phyloP scores from a whole-genome alignment of 2,888 invertebrate genomes.

The Zygogramma bicolorata region DNA sequence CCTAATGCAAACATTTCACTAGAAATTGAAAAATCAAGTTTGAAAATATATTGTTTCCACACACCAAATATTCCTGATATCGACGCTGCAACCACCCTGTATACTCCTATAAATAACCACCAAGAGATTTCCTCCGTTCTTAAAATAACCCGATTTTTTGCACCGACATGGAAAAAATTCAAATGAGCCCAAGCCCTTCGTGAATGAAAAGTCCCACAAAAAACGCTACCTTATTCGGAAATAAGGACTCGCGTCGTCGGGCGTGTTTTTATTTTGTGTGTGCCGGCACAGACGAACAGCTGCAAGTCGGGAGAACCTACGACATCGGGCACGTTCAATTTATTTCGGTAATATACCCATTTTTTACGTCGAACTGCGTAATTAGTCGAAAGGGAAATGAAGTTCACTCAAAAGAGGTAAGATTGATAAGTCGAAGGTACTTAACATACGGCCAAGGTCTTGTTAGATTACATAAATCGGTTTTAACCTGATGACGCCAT shows the following conservation, averaged over 20 bases:
- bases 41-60: too few relatives aligned
- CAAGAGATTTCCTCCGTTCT: neutral
- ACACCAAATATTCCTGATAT: too few relatives aligned
- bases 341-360: constrained; percentile 4
- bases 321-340: constrained; percentile 9
- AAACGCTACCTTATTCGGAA: constrained; percentile 32
- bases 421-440: neutral
- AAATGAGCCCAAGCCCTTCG: constrained; percentile 18
- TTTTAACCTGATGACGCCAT: neutral
- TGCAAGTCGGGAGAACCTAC: constrained; percentile 14
- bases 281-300: constrained; percentile 19
- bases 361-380: neutral
- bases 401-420: neutral
- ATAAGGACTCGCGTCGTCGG: constrained; percentile 24
- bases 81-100: neutral
- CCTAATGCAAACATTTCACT: too few relatives aligned
- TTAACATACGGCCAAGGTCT: neutral
- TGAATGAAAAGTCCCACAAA: constrained; percentile 18
- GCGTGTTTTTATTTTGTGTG: constrained; percentile 20
- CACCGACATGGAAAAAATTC: constrained; percentile 8
- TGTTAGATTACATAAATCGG: neutral
- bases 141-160: constrained; percentile 2
- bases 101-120: neutral
- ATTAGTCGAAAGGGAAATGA: neutral
- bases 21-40: too few relatives aligned